phyloP scores from a whole-genome alignment of 2,113 vertebrate species.

The Phalacrocorax aristotelis region DNA sequence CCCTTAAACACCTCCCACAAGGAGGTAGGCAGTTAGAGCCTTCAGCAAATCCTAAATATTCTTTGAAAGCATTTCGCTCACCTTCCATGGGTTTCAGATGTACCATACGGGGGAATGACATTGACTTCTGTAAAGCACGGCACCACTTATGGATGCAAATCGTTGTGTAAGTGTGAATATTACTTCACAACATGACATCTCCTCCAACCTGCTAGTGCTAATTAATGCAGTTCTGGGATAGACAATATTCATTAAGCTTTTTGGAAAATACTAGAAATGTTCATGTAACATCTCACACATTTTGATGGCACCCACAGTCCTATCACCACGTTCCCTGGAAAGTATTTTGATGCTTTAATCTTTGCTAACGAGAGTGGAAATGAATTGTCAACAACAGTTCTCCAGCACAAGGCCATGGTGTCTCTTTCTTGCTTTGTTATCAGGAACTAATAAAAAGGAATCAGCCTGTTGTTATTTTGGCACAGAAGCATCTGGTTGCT shows the following conservation, averaged over 20 bases:
- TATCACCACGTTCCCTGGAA: neutral
- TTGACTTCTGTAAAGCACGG: neutral
- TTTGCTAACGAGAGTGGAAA: conserved; percentile 2
- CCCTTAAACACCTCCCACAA: neutral
- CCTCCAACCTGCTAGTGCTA: conserved; percentile 35
- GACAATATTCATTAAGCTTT: conserved; percentile 56
- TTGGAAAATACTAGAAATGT: conserved; percentile 43
- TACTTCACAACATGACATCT: neutral
- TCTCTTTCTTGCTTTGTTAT: neutral
- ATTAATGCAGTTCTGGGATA: conserved; percentile 49
- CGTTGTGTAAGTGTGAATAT: conserved; percentile 30
- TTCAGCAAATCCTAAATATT: neutral
- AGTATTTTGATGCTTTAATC: conserved; percentile 27
- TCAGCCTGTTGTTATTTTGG: neutral
- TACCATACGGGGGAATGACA: neutral
- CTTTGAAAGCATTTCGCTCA: neutral
- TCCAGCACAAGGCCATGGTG: neutral
- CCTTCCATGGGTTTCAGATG: neutral
- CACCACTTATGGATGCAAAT: neutral
- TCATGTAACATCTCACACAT: conserved; percentile 49
- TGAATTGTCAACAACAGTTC: conserved; percentile 20
- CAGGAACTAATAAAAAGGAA: neutral
- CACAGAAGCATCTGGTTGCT: neutral
- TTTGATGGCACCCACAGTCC: conserved; percentile 15
- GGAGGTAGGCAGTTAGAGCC: neutral